A percentile compares a stretch with the other conserved stretches of the same genome.
These are phyloP conservation scores for Sebastes steindachneri DNA, from an alignment of 2,797 vertebrate species.

Conservation along the genomic window DNA sequence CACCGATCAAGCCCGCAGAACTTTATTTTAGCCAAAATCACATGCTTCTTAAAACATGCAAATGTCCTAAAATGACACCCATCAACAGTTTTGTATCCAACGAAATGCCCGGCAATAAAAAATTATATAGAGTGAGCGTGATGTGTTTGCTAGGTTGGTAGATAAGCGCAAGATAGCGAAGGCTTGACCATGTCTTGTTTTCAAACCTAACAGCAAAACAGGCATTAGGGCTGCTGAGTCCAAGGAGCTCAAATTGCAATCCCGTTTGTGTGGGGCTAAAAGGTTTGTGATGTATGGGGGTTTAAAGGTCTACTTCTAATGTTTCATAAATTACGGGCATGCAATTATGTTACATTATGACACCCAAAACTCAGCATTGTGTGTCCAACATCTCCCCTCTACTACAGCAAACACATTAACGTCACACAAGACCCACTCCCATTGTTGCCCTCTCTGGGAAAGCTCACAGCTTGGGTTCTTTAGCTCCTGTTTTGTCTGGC, in stretches of 20 bases:
- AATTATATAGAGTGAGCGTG: background rate
- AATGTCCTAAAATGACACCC: background rate
- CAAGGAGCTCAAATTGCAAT: constrained; percentile 66
- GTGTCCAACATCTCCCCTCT: constrained; percentile 52
- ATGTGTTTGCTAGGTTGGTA: constrained; percentile 12
- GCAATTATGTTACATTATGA: constrained; percentile 65
- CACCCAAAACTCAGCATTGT: constrained; percentile 61
- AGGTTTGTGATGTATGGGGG: constrained; percentile 65
- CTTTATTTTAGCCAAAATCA: background rate
- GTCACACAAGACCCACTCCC: constrained; percentile 30
- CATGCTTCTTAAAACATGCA: background rate
- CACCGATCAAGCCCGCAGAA: background rate
- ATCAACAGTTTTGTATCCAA: background rate
- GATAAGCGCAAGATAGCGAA: constrained; percentile 26
- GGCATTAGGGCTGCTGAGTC: constrained; percentile 48
- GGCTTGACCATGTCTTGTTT: constrained; percentile 48
- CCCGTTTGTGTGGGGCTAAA: constrained; percentile 58
- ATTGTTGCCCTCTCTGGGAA: constrained; percentile 66
- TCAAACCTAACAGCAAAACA: constrained; percentile 42
- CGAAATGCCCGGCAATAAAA: background rate
- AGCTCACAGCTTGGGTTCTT: constrained; percentile 75
- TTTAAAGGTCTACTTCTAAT: constrained; percentile 62
- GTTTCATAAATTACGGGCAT: constrained; percentile 70
- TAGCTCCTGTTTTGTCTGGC: constrained; percentile 77
- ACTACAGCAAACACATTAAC: constrained; percentile 52